Evolutionary conservation across 2,113 vertebrate genomes (phyloP).

Genomic region (Rhipidura dahli): DNA sequence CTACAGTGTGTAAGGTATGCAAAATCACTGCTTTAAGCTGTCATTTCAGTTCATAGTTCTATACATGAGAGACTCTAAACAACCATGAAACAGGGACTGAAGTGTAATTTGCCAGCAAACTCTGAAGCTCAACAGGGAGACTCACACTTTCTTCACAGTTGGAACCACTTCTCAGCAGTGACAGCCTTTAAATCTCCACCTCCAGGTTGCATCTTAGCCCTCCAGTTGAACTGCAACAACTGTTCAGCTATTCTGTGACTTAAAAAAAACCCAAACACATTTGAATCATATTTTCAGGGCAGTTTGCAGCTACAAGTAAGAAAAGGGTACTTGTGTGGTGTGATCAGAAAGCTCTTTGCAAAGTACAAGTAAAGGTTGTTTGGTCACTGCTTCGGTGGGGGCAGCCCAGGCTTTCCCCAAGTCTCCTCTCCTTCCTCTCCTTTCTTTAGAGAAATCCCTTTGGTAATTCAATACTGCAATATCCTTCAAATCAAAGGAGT

Average conservation of each 20-base stretch:
- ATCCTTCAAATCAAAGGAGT: constrained; percentile 36
- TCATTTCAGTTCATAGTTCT: background rate
- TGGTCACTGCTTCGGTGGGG: background rate
- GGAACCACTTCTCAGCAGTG: background rate
- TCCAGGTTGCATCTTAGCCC: background rate
- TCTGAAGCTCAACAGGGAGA: background rate
- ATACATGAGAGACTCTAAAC: background rate
- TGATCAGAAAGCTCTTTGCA: background rate
- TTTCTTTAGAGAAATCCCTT: constrained; percentile 13
- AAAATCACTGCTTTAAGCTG: background rate
- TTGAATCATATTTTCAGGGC: background rate
- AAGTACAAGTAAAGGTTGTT: background rate
- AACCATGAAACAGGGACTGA: background rate
- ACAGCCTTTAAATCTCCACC: background rate
- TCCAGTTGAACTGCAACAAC: background rate
- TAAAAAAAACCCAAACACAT: background rate
- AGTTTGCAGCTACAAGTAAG: background rate
- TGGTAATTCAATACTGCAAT: constrained; percentile 36
- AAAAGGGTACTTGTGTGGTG: background rate
- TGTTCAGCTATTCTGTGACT: background rate
- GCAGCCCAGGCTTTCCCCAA: background rate
- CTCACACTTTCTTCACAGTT: background rate
- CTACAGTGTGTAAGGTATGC: background rate
- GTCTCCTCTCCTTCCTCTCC: background rate
- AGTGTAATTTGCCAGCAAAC: background rate